These are phyloP conservation scores for Corbicula japonica DNA, from an alignment of 2,888 invertebrate genomes.

Conservation along the genomic window DNA sequence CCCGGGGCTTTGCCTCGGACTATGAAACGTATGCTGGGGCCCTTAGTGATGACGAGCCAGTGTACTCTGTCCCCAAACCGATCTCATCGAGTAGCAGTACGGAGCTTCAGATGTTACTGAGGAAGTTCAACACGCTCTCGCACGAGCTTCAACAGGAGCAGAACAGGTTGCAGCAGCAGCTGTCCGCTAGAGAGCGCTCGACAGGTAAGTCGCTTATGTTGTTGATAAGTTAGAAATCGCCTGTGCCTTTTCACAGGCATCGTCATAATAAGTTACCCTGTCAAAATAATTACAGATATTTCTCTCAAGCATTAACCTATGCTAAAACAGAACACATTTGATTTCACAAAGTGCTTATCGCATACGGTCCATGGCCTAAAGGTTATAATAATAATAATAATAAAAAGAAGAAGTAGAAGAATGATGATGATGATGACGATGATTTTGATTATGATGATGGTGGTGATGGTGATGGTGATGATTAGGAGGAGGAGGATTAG, in stretches of 20 bases:
- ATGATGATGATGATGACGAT: too few relatives aligned
- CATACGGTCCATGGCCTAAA: too few relatives aligned
- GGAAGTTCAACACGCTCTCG: conserved; percentile 85
- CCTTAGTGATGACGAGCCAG: conserved; percentile 81
- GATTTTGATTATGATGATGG: too few relatives aligned
- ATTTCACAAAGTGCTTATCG: too few relatives aligned
- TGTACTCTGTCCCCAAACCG: conserved; percentile 81
- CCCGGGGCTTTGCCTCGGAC: conserved; percentile 82
- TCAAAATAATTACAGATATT: background rate
- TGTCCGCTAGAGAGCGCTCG: conserved; percentile 62
- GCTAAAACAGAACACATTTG: too few relatives aligned
- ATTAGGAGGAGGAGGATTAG: too few relatives aligned
- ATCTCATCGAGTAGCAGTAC: conserved; percentile 81
- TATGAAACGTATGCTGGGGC: conserved; percentile 83
- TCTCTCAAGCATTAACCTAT: too few relatives aligned
- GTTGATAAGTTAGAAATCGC: too few relatives aligned
- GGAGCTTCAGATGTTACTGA: conserved; percentile 84
- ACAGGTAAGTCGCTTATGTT: conserved; percentile 37
- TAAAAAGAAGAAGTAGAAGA: too few relatives aligned
- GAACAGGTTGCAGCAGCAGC: conserved; percentile 80
- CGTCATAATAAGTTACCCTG: background rate
- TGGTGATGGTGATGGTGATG: too few relatives aligned
- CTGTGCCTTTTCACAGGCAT: background rate
- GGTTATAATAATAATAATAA: too few relatives aligned
- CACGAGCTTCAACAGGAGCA: conserved; percentile 87